Percentiles rank a stretch among this genome's conserved stretches.
These are phyloP conservation scores for Cloeon dipterum DNA, from an alignment of 2,888 invertebrate genomes.

Conservation along the genomic window DNA sequence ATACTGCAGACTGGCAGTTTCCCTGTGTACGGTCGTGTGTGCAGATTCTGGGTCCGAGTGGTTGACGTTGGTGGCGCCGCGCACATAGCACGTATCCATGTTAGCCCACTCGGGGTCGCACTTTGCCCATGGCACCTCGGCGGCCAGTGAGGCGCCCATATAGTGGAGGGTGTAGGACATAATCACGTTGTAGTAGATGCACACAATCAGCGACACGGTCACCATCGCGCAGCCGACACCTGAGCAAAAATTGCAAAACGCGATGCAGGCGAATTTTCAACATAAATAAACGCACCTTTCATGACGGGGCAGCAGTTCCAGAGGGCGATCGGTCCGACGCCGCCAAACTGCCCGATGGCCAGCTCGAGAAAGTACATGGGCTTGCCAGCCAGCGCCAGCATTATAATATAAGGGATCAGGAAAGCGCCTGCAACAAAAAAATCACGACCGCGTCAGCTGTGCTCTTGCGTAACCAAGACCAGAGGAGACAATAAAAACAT, in stretches of 20 bases:
- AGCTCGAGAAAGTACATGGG: slow-evolving; percentile 62
- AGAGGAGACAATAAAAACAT: too few relatives aligned
- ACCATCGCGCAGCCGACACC: slow-evolving; percentile 29
- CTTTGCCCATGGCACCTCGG: slow-evolving; percentile 39
- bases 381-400: slow-evolving; percentile 51
- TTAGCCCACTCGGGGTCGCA: slow-evolving; percentile 24
- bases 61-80: slow-evolving; percentile 6
- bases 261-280: too few relatives aligned
- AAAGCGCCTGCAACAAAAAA: slow-evolving; percentile 38
- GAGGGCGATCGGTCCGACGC: slow-evolving; percentile 38
- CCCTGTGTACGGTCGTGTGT: slow-evolving; percentile 8
- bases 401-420: slow-evolving; percentile 45
- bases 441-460: too few relatives aligned
- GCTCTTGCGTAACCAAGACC: too few relatives aligned
- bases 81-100: slow-evolving; percentile 14
- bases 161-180: slow-evolving; percentile 58
- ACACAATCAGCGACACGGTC: slow-evolving; percentile 40
- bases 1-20: slow-evolving; percentile 17
- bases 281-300: slow-evolving; percentile 11
- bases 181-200: slow-evolving; percentile 59
- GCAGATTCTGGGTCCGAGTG: slow-evolving; percentile 1
- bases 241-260: slow-evolving; percentile 7
- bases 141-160: slow-evolving; percentile 40
- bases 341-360: slow-evolving; percentile 55
- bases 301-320: slow-evolving; percentile 21